Evolutionary conservation across 1,140 invertebrate species (phyloP).

Genomic region (Leguminivora glycinivorella): DNA sequence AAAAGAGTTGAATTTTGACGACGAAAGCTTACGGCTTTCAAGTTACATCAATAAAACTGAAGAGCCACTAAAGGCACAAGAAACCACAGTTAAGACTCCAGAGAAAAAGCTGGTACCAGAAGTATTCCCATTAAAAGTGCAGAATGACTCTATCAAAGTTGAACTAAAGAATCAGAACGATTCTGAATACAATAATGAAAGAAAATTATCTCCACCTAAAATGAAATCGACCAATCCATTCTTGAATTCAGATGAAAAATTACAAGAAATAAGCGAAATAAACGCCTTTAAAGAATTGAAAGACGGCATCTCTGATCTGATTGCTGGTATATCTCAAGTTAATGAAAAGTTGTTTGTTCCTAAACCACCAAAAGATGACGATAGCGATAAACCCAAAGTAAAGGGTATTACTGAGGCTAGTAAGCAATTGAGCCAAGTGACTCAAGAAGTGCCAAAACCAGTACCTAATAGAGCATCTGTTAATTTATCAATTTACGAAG

Average conservation of each 20-base stretch:
- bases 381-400: conserved; percentile 46
- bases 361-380: conserved; percentile 48
- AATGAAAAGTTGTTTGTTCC: conserved; percentile 72
- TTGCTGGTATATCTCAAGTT: conserved; percentile 75
- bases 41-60: conserved; percentile 48
- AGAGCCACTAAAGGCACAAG: conserved; percentile 48
- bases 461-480: conserved; percentile 53
- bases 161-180: conserved; percentile 36
- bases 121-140: conserved; percentile 47
- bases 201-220: conserved; percentile 31
- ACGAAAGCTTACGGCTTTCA: conserved; percentile 58
- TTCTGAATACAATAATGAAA: conserved; percentile 34
- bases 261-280: conserved; percentile 73
- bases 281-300: conserved; percentile 77
- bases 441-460: conserved; percentile 61
- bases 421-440: conserved; percentile 78
- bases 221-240: conserved; percentile 66
- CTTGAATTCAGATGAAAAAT: conserved; percentile 60
- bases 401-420: conserved; percentile 73
- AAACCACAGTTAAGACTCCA: conserved; percentile 40
- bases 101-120: conserved; percentile 50
- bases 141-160: conserved; percentile 50
- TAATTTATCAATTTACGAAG: conserved; percentile 67
- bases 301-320: conserved; percentile 75
- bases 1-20: conserved; percentile 63